Conservation (phyloP, 2,888 invertebrate genomes). For the Lasioglossum lativentre region DNA sequence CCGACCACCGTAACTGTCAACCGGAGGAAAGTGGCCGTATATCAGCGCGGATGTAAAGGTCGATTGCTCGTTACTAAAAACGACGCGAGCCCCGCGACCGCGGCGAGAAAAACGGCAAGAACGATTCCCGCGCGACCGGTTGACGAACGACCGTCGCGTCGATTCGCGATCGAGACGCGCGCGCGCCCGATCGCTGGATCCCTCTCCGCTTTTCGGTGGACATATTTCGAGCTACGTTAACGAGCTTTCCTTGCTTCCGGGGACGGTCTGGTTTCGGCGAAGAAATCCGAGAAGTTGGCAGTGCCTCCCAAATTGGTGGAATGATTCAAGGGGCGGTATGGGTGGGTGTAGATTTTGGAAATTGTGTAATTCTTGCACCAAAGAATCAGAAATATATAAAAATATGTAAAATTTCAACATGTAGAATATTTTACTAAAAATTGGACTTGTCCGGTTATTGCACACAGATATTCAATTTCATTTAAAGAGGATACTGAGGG, state of each 20-base stretch:
- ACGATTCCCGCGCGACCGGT: slow-evolving; percentile 8
- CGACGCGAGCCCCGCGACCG: slow-evolving; percentile 21
- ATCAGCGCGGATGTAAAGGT: slow-evolving; percentile 50
- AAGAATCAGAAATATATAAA: too few relatives aligned
- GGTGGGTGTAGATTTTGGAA: too few relatives aligned
- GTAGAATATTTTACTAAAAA: too few relatives aligned
- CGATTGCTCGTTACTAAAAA: slow-evolving; percentile 51
- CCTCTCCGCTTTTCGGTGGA: neutral
- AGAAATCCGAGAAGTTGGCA: neutral
- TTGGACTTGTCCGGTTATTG: too few relatives aligned
- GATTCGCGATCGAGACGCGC: slow-evolving; percentile 8
- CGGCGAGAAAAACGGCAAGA: slow-evolving; percentile 30
- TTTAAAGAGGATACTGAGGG: too few relatives aligned
- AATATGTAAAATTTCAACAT: too few relatives aligned
- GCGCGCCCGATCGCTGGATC: neutral
- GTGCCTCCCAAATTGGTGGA: neutral
- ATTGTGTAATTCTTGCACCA: too few relatives aligned
- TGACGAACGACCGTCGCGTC: slow-evolving; percentile 20
- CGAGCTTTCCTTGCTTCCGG: neutral
- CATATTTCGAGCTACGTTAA: neutral
- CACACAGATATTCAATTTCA: too few relatives aligned
- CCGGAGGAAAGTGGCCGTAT: slow-evolving; percentile 51
- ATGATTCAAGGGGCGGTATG: too few relatives aligned
- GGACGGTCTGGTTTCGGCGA: neutral
- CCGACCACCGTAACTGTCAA: slow-evolving; percentile 46